Evolutionary conservation across 37 sponge, comb jelly and placozoan species (phyloP).

Genomic region (Amphimedon queenslandica): DNA sequence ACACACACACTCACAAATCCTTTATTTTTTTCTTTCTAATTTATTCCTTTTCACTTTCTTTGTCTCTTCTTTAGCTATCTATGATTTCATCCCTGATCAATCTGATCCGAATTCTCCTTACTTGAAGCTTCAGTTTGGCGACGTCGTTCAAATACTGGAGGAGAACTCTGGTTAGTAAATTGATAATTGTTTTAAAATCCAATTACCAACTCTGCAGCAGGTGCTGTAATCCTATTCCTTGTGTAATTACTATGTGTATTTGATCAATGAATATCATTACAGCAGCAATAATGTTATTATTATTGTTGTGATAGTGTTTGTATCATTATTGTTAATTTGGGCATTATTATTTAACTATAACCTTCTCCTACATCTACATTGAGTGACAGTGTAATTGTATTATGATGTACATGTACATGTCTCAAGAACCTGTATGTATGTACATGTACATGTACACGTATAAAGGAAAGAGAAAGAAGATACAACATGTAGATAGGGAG

Average conservation of each 20-base stretch:
- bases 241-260: no score
- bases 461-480: background rate
- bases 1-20: no score
- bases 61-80: slow-evolving; percentile 33
- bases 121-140: slow-evolving; percentile 62
- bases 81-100: slow-evolving; percentile 25
- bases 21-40: no score
- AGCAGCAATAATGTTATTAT: background rate
- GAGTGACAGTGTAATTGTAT: background rate
- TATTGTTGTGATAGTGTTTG: background rate
- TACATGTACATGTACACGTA: slow-evolving; percentile 4
- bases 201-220: no score
- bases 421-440: background rate
- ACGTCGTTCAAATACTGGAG: slow-evolving; percentile 79
- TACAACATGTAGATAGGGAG: background rate
- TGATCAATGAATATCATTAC: no score
- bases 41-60: background rate
- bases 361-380: background rate
- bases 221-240: no score
- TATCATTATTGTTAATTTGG: background rate
- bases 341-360: background rate
- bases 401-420: background rate
- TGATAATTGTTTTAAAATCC: no score
- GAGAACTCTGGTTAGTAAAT: slow-evolving; percentile 53
- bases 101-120: slow-evolving; percentile 66